Conservation (phyloP, 2,888 invertebrate species). For the Lycia hirtaria region DNA sequence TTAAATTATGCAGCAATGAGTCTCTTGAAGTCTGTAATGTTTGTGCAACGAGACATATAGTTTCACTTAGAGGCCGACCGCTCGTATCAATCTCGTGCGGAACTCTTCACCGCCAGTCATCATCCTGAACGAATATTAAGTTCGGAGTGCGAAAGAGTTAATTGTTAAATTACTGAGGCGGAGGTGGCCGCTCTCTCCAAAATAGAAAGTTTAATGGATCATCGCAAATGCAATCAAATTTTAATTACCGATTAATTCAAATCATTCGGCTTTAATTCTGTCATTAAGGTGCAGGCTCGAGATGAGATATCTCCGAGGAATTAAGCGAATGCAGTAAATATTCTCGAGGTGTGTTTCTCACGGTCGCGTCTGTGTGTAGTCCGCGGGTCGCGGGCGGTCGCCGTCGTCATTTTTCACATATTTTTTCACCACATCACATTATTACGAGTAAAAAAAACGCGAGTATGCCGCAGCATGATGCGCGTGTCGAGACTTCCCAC, state of each 20-base stretch:
- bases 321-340: conserved; percentile 22
- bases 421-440: conserved; percentile 46
- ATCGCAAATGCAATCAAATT: conserved; percentile 42
- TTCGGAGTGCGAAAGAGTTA: conserved; percentile 16
- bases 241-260: conserved; percentile 40
- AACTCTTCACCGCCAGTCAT: not conserved
- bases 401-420: conserved; percentile 32
- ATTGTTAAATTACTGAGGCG: conserved; percentile 15
- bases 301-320: conserved; percentile 25
- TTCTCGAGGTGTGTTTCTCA: conserved; percentile 26
- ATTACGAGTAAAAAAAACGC: conserved; percentile 40
- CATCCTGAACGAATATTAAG: not conserved
- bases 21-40: conserved; percentile 9
- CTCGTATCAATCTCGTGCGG: conserved; percentile 5
- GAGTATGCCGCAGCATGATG: conserved; percentile 37
- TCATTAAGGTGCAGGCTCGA: conserved; percentile 28
- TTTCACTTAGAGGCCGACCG: not conserved
- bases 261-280: conserved; percentile 26
- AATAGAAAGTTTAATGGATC: conserved; percentile 37
- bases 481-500: conserved; percentile 61
- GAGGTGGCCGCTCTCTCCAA: conserved; percentile 18
- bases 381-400: conserved; percentile 47
- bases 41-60: not conserved
- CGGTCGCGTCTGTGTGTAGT: conserved; percentile 4
- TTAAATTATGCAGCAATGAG: conserved; percentile 2